Evolutionary conservation across 64 coral and sea anemone genomes (phyloP), one percentile per base, ranked within the genome.

Genomic region (Porites lutea): DNA sequence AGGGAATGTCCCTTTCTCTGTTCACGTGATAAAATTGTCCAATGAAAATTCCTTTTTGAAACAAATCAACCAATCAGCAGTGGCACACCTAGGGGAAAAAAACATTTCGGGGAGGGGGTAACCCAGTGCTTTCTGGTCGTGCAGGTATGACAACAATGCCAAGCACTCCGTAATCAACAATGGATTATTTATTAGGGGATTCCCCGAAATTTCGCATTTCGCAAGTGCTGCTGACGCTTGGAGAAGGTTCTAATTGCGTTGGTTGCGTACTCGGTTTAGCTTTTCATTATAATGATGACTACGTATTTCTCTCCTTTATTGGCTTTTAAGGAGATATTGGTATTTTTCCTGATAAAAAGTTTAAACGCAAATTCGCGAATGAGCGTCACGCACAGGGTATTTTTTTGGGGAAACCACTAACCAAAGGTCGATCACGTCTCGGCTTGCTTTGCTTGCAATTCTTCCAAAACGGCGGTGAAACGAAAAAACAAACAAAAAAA

Each of bases 101-200:
- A 46, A 81, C 16, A 49, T 20, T 2, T 11, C 55, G 77, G 95
- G 75, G 69, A 54, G 27, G 83, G 95, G 82, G 69, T 47, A 27
- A 37, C 88, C 52, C 46, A 68, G 48, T 48, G 46, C 47, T 77
- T 73, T 67, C 53, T 59, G 86, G 48, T 71, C 78, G 65, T 70
- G 78, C 27, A 74, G 47, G 72, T 61, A 59, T 72, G 69, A 2
- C 8, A 65, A 60, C 16, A 71, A 79, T 65, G 79, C 51, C 79
- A 91, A 66, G 59, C 8, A 21, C 13, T 47, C 15, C 3, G 47
- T 84, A 73, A 13, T 57, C 23, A 79, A 46, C 22, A 55, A 51
- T 84, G 8, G 52, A 67, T 83, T 62, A 91, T 88, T 79, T 4
- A 97, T 87, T 94, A 77, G 95, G 95, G 95, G 95, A 97, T 97